Evolutionary conservation across 2,113 vertebrate species (phyloP).

Genomic region (Chloebia gouldiae): DNA sequence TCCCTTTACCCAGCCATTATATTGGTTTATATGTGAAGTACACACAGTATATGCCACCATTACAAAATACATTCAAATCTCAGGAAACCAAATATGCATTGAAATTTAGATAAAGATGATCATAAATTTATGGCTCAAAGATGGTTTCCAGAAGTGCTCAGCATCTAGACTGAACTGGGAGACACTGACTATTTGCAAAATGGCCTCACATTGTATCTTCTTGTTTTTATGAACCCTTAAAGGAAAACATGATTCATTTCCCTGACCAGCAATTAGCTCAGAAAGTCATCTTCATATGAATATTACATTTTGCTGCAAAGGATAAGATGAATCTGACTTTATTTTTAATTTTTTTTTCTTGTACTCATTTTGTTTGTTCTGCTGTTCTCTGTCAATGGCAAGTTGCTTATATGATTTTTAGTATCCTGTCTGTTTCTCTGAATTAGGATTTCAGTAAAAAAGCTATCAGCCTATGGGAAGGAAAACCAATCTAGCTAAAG

Average conservation of each 20-base stretch:
- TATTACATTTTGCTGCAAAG: background rate
- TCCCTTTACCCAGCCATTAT: rapidly evolving
- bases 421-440: background rate
- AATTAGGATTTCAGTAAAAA: background rate
- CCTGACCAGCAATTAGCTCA: background rate
- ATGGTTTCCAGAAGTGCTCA: background rate
- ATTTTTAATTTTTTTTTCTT: background rate
- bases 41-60: background rate
- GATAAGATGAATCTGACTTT: background rate
- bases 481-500: background rate
- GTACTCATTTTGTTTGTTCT: background rate
- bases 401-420: background rate
- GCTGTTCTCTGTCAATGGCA: background rate
- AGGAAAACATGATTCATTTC: background rate
- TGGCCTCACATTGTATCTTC: background rate
- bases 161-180: background rate
- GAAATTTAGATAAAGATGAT: background rate
- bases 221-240: background rate
- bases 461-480: background rate
- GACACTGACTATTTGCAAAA: background rate
- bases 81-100: background rate
- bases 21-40: background rate
- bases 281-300: background rate
- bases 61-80: background rate
- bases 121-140: background rate